Conservation (phyloP, 2,113 vertebrate species). For the Polypterus senegalus region DNA sequence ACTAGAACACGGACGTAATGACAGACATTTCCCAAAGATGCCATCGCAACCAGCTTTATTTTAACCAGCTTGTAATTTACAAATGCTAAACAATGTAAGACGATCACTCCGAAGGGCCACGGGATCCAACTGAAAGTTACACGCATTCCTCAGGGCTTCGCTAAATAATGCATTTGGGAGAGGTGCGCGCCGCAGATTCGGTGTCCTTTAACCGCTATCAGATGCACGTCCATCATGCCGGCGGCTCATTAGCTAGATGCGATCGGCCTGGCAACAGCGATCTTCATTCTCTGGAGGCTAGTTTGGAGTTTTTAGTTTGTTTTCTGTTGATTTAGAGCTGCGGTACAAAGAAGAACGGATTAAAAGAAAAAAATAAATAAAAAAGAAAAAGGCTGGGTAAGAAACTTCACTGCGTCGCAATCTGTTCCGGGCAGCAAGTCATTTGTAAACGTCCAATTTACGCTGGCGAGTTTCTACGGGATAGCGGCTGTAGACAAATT, state of each 20-base stretch:
- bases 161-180: slow-evolving; percentile 86
- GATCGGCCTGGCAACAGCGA: slow-evolving; percentile 37
- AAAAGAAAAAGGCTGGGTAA: no score
- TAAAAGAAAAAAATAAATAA: no score
- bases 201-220: slow-evolving; percentile 56
- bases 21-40: no score
- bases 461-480: no score
- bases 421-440: no score
- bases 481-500: no score
- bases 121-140: slow-evolving; percentile 30
- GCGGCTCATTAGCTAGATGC: slow-evolving; percentile 49
- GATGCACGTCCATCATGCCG: slow-evolving; percentile 45
- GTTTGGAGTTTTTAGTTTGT: no score
- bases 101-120: slow-evolving; percentile 33
- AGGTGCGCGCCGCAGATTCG: slow-evolving; percentile 59
- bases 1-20: no score
- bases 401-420: no score
- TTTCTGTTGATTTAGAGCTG: no score
- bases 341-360: no score
- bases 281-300: slow-evolving; percentile 14
- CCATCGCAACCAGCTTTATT: not conserved
- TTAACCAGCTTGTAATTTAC: not conserved
- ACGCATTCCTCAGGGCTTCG: slow-evolving; percentile 39
- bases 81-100: slow-evolving; percentile 32
- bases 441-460: no score